phyloP scores from a whole-genome alignment of 2,888 invertebrate genomes.

The Rotaria macrura region DNA sequence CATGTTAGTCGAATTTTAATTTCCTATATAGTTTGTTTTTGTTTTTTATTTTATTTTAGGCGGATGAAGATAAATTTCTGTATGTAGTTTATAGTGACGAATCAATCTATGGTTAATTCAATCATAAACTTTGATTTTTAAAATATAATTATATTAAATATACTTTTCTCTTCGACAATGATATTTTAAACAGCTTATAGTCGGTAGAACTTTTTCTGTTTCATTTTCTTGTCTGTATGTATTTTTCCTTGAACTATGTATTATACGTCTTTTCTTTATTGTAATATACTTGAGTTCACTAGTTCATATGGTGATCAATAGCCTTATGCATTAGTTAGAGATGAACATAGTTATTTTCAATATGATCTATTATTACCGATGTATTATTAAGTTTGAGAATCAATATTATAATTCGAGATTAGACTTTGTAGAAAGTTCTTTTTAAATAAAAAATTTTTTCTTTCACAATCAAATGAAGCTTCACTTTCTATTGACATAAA shows the following conservation, averaged over 20 bases:
- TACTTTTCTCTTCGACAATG: background rate
- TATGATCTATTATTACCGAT: background rate
- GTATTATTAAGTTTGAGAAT: too few relatives aligned
- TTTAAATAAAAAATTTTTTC: too few relatives aligned
- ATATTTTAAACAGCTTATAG: background rate
- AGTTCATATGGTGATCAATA: background rate
- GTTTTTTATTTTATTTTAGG: constrained; percentile 53
- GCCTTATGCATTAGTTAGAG: background rate
- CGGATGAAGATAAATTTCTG: constrained; percentile 96
- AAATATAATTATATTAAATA: background rate
- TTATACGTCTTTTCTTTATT: background rate
- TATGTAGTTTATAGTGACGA: constrained; percentile 99
- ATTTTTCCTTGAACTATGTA: background rate
- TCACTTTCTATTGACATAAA: too few relatives aligned
- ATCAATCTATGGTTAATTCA: constrained; percentile 73
- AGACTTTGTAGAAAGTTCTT: too few relatives aligned
- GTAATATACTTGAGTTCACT: background rate
- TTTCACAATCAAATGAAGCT: too few relatives aligned
- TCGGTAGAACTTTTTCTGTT: background rate
- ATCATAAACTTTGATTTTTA: background rate
- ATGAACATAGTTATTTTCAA: too few relatives aligned
- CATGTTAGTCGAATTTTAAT: background rate
- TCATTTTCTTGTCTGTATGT: background rate
- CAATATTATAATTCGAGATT: too few relatives aligned
- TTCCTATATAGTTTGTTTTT: background rate